Evolutionary conservation across 2,113 vertebrate genomes (phyloP).

Genomic region (Rousettus leschenaultii): DNA sequence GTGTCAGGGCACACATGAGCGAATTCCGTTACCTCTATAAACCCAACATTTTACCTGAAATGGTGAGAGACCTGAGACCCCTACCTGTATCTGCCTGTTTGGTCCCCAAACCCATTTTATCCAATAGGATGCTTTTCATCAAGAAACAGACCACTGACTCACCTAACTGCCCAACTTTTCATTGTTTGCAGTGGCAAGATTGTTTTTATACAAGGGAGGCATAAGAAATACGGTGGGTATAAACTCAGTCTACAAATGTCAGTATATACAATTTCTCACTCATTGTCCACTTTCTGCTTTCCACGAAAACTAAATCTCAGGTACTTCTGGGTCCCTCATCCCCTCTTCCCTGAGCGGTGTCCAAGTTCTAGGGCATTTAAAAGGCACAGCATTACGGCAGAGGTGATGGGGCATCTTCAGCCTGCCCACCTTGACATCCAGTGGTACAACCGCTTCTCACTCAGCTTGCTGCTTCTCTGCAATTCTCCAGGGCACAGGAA

Average conservation of each 20-base stretch:
- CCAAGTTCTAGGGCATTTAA: not conserved
- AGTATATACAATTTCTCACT: not conserved
- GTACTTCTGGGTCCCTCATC: not conserved
- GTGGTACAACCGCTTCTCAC: not conserved
- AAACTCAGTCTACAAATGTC: not conserved
- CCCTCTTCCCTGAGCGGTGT: not conserved
- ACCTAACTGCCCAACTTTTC: not conserved
- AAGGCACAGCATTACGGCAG: not conserved
- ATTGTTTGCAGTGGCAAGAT: not conserved
- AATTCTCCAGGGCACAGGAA: not conserved
- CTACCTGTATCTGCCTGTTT: not conserved
- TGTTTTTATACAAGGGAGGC: not conserved
- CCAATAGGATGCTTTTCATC: not conserved
- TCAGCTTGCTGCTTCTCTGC: not conserved
- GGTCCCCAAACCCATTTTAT: not conserved
- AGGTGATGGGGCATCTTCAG: not conserved
- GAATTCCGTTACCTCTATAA: not conserved
- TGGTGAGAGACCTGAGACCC: not conserved
- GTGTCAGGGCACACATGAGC: not conserved
- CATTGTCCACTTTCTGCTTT: not conserved
- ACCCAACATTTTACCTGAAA: not conserved
- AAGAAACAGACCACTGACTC: not conserved
- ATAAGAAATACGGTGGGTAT: not conserved
- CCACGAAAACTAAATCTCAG: not conserved
- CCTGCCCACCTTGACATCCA: not conserved